phyloP scores from a whole-genome alignment of 64 coral and sea anemone genomes.

The Stylophora pistillata region DNA sequence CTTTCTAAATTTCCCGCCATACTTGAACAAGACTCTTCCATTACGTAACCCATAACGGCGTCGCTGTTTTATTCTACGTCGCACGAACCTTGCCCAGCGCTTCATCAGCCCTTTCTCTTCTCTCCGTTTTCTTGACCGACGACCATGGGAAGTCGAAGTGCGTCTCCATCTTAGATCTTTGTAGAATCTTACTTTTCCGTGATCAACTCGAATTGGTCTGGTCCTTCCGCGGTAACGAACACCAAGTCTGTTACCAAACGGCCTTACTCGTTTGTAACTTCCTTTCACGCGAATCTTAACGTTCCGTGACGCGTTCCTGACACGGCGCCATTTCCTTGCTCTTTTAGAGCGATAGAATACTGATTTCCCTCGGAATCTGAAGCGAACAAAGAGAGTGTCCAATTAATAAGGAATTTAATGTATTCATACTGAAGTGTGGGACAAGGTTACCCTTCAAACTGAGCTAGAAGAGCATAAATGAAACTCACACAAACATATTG shows the following conservation, averaged over 20 bases:
- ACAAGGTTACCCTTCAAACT: too few relatives aligned
- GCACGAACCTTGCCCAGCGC: background rate
- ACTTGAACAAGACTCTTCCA: background rate
- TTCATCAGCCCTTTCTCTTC: background rate
- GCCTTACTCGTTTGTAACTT: background rate
- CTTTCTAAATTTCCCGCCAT: background rate
- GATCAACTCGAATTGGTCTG: background rate
- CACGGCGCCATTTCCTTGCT: background rate
- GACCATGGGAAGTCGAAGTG: slow-evolving; percentile 6
- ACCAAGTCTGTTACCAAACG: background rate
- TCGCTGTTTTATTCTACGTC: background rate
- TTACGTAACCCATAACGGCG: background rate
- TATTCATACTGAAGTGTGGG: too few relatives aligned
- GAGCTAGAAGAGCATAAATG: too few relatives aligned
- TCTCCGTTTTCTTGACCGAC: slow-evolving; percentile 2
- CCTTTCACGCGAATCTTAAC: background rate
- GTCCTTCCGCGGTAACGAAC: background rate
- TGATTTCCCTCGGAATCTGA: too few relatives aligned
- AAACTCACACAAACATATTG: too few relatives aligned
- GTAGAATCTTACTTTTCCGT: slow-evolving; percentile 3
- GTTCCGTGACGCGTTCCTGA: background rate
- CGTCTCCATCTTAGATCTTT: background rate
- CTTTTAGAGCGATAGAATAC: background rate
- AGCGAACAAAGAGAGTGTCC: too few relatives aligned
- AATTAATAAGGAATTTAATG: too few relatives aligned